These are phyloP conservation scores for Athene cunicularia DNA, from an alignment of 2,113 vertebrate species.

Conservation along the genomic window DNA sequence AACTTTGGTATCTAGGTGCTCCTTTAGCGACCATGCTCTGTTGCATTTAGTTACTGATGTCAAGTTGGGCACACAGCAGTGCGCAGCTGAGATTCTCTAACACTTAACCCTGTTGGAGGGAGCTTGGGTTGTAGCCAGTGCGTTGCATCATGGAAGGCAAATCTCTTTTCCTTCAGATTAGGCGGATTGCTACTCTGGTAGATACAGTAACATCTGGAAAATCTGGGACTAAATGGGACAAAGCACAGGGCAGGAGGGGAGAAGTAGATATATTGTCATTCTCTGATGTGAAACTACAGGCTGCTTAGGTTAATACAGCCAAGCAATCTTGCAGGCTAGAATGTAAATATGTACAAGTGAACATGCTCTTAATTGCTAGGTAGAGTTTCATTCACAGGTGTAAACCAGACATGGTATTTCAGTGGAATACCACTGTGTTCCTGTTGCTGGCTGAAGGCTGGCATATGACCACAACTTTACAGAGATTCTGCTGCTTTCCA, in stretches of 20 bases:
- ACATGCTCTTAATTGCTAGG: background rate
- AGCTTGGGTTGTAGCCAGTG: background rate
- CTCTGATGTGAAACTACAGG: background rate
- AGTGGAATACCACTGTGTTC: background rate
- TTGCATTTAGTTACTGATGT: background rate
- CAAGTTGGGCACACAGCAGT: background rate
- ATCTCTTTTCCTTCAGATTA: background rate
- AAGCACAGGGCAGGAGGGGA: background rate
- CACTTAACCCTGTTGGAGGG: background rate
- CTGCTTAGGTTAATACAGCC: background rate
- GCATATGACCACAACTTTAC: background rate
- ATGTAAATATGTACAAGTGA: background rate
- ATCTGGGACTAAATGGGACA: background rate
- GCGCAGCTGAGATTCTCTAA: background rate
- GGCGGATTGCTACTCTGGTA: background rate
- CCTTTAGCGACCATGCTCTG: background rate
- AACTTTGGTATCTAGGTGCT: background rate
- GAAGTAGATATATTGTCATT: fast-evolving
- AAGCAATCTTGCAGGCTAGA: background rate
- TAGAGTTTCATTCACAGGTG: background rate
- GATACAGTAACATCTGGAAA: background rate
- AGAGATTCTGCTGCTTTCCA: background rate
- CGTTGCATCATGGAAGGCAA: background rate
- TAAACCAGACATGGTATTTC: background rate
- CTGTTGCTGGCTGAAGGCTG: background rate